These are phyloP conservation scores for Sciaenops ocellatus DNA, from an alignment of 2,797 vertebrate genomes.

Conservation along the genomic window DNA sequence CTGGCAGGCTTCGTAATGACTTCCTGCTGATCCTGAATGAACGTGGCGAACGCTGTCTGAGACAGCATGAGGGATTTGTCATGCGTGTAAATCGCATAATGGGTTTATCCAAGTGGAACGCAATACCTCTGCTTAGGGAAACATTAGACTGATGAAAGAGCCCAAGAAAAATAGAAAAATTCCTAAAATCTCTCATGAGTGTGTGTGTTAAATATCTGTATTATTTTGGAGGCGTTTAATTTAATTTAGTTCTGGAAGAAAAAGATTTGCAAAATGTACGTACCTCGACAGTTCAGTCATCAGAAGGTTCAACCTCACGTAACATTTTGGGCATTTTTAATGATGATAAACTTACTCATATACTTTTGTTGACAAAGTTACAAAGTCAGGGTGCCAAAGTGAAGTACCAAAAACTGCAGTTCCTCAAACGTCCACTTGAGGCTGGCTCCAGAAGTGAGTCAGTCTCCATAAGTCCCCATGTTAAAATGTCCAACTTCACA, in stretches of 20 bases:
- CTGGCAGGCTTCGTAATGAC: constrained; percentile 62
- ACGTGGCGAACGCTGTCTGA: constrained; percentile 13
- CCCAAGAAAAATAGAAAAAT: constrained; percentile 22
- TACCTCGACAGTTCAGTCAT: neutral
- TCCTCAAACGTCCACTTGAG: no score
- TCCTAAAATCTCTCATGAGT: neutral
- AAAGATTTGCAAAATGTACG: neutral
- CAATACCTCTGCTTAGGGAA: constrained; percentile 26
- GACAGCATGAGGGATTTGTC: constrained; percentile 42
- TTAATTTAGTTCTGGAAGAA: constrained; percentile 9
- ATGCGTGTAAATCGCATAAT: constrained; percentile 62
- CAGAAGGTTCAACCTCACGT: neutral
- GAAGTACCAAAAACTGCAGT: no score
- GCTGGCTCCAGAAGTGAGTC: no score
- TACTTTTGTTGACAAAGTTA: no score
- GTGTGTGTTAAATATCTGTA: constrained; percentile 25
- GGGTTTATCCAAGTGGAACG: constrained; percentile 51
- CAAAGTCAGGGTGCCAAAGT: no score
- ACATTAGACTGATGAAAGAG: constrained; percentile 41
- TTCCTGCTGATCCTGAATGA: constrained; percentile 57
- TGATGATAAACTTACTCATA: no score
- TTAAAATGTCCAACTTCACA: no score
- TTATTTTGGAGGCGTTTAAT: constrained; percentile 23
- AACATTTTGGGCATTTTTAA: neutral
- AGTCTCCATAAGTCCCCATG: no score